Base-by-base conservation (phyloP, 2,888 invertebrate species). In the Ephialtes manifestator region DNA sequence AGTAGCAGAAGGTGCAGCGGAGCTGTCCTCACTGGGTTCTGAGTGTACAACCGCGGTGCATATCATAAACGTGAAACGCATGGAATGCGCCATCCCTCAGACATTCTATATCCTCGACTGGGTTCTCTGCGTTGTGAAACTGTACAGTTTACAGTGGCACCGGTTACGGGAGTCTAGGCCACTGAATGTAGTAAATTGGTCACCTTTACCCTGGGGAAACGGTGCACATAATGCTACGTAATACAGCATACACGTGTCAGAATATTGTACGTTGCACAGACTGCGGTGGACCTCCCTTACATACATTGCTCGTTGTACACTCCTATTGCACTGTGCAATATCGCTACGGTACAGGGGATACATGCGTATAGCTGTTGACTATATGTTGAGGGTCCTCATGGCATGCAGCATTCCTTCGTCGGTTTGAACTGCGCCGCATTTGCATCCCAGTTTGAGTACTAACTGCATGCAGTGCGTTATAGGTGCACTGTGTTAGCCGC, bases 331-430 rank as follows among this genome's bases (percentile, higher is more conserved):
- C 63, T 13, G 15, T 39, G 67, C 71, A 83, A 85, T 79, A 75
- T 79, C 79, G 53, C 70, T 65, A 20, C 78, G 70, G 68, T 75
- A 74, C 70, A 79, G 79, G 63, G 51, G 13, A 85, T 43, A 70
- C 70, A 46, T 31, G 78, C 55, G 63, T 82, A 82, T 74, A 70
- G 35, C 74, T 78, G 68, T 39, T 39, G 39, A 10, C 4, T 81
- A 31, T 78, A 70, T 20, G 58, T 53, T 39, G 46, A 4, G 39
- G 31, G 60, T 76, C 65, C 81, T 68, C 55, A 68, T 35, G 68
- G 74, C 55, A 53, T 70, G 70, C 39, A 31, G 71, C 85, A 79
- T 85, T 85, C 85, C 85, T 85, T 76, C 70, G 71, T 28, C 28
- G 75, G 68, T 83, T 75, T 78, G 55, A 79, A 65, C 82, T 39